Conservation (phyloP, 2,888 invertebrate species). For the Heliconius cydno region DNA sequence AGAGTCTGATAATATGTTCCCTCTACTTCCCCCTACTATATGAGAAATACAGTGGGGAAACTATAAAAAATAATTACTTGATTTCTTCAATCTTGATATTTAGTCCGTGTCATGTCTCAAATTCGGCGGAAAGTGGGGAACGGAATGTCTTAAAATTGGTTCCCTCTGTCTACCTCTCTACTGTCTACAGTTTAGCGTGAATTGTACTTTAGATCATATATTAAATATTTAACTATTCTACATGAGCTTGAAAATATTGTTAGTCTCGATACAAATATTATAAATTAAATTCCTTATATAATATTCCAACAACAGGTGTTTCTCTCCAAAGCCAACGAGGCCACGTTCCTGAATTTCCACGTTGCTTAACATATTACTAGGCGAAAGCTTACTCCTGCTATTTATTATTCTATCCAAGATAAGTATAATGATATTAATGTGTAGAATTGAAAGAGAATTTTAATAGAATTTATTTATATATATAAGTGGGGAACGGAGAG, state of each 20-base stretch:
- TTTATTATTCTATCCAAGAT: background rate
- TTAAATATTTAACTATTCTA: background rate
- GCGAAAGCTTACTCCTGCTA: background rate
- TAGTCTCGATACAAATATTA: background rate
- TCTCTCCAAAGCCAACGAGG: background rate
- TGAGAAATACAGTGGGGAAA: too few relatives aligned
- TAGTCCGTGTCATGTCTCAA: too few relatives aligned
- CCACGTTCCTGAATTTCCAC: background rate
- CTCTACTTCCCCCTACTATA: background rate
- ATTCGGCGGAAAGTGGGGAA: background rate
- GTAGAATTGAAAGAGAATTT: too few relatives aligned
- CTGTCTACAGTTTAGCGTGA: background rate
- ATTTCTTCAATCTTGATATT: too few relatives aligned
- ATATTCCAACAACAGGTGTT: constrained; percentile 5
- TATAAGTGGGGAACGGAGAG: background rate
- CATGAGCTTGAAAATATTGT: background rate
- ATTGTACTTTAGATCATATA: background rate
- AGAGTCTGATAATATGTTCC: background rate
- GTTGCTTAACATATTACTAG: background rate
- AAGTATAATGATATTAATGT: background rate
- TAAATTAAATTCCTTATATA: constrained; percentile 6
- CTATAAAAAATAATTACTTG: too few relatives aligned
- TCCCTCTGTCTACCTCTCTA: background rate
- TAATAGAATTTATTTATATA: background rate
- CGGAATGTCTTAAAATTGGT: background rate